Conservation (phyloP, 2,797 vertebrate species). For the Anas bernieri region DNA sequence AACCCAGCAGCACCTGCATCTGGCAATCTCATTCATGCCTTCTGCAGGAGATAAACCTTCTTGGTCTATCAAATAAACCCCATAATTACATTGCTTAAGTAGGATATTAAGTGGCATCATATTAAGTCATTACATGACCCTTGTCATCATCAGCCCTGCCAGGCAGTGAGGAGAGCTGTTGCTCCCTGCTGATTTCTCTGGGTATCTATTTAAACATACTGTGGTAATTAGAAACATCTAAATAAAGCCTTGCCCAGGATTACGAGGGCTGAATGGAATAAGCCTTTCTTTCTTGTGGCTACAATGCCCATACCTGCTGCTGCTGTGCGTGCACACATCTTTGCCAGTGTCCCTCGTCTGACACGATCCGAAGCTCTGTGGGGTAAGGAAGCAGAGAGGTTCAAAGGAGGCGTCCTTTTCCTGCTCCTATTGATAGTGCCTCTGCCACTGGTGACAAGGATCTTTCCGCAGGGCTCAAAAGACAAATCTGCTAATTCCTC, state of each 20-base stretch:
- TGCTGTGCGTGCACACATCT: neutral
- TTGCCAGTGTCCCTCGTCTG: neutral
- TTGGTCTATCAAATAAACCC: constrained; percentile 58
- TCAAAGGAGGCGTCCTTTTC: constrained; percentile 19
- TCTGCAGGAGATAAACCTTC: constrained; percentile 57
- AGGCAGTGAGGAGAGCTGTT: constrained; percentile 36
- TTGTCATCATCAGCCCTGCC: constrained; percentile 53
- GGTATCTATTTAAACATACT: constrained; percentile 57
- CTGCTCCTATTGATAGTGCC: neutral
- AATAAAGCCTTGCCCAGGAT: constrained; percentile 45
- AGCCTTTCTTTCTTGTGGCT: constrained; percentile 5
- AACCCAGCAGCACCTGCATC: constrained; percentile 50
- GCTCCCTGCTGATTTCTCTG: constrained; percentile 56
- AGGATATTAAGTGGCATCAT: constrained; percentile 69
- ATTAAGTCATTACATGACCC: constrained; percentile 66
- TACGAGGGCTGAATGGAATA: constrained; percentile 25
- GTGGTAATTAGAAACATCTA: constrained; percentile 63
- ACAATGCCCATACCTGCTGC: neutral
- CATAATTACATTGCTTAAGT: constrained; percentile 67
- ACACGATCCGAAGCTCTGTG: neutral
- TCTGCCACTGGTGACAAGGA: neutral
- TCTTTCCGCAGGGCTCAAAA: constrained; percentile 34
- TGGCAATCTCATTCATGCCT: constrained; percentile 46
- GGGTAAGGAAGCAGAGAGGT: constrained; percentile 11
- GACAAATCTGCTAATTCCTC: constrained; percentile 20